Percentiles rank a stretch among this genome's conserved stretches.
Conservation (phyloP, 2,797 vertebrate genomes). For the Kryptopterus vitreolus region DNA sequence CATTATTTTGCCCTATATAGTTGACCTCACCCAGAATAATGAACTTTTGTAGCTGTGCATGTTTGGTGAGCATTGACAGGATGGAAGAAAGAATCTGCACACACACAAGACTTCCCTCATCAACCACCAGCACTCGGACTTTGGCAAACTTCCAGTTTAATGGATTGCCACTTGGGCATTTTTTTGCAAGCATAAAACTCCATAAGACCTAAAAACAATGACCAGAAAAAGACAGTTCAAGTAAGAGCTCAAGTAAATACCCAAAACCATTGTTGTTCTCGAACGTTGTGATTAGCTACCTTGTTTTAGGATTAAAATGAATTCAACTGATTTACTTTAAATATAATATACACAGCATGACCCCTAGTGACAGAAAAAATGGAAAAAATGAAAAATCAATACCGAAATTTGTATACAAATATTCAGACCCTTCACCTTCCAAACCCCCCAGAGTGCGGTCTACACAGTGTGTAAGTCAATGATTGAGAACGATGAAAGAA, state of each 20-base stretch:
- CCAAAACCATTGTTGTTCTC: not conserved
- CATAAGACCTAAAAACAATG: constrained; percentile 70
- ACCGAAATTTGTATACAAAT: too few species aligned
- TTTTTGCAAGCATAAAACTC: constrained; percentile 69
- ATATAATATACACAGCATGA: too few species aligned
- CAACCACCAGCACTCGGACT: constrained; percentile 78
- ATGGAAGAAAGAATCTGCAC: constrained; percentile 73
- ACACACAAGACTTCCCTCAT: constrained; percentile 84
- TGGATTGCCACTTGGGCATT: not conserved
- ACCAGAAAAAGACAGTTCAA: not conserved
- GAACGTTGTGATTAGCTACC: too few species aligned
- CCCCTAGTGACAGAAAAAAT: too few species aligned
- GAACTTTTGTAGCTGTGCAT: constrained; percentile 77
- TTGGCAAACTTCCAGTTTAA: constrained; percentile 75
- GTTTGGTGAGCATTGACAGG: constrained; percentile 69
- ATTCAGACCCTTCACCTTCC: too few species aligned
- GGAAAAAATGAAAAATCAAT: too few species aligned
- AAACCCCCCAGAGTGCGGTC: not conserved
- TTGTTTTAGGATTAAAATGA: too few species aligned
- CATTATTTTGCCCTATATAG: not conserved
- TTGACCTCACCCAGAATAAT: constrained; percentile 78
- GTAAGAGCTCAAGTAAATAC: not conserved
- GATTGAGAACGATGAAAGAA: not conserved
- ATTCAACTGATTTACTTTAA: too few species aligned
- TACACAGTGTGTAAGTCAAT: not conserved